A percentile compares a stretch with the other conserved stretches of the same genome.
Evolutionary conservation across 2,888 invertebrate genomes (phyloP).

Genomic region (Micoletzkya japonica): DNA sequence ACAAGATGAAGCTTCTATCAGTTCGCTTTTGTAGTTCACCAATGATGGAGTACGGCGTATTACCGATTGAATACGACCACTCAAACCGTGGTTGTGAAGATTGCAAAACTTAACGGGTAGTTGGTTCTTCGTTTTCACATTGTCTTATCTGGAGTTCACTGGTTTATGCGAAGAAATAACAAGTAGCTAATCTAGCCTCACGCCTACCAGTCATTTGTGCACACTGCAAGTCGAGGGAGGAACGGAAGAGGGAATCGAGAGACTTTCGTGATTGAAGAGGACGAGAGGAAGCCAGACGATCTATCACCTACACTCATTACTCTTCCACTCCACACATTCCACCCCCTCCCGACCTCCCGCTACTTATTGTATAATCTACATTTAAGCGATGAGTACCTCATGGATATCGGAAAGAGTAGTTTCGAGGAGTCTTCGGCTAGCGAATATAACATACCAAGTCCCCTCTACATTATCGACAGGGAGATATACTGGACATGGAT

Average conservation of each 20-base stretch:
- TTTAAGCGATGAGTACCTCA: not conserved
- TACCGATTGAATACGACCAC: slow-evolving; percentile 18
- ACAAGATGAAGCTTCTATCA: slow-evolving; percentile 13
- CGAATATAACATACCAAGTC: slow-evolving; percentile 10
- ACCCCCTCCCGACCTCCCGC: no score
- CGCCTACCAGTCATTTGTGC: slow-evolving; percentile 7
- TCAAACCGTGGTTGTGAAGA: slow-evolving; percentile 18
- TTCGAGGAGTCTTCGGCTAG: slow-evolving; percentile 14
- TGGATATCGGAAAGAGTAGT: slow-evolving; percentile 20
- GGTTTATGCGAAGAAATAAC: no score
- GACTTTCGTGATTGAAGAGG: slow-evolving; percentile 17
- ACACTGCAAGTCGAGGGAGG: slow-evolving; percentile 13
- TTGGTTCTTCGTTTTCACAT: no score
- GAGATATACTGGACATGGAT: slow-evolving; percentile 20
- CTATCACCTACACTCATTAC: slow-evolving; percentile 17
- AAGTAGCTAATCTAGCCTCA: no score
- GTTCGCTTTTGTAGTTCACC: slow-evolving; percentile 5
- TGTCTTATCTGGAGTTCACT: no score
- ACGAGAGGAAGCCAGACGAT: not conserved
- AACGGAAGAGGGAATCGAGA: slow-evolving; percentile 22
- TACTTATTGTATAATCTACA: no score
- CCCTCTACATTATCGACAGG: slow-evolving; percentile 14
- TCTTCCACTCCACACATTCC: no score
- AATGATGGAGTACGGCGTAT: slow-evolving; percentile 1
- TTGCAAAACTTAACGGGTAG: not conserved